phyloP scores from a whole-genome alignment of 2,797 vertebrate species.

The Enoplosus armatus region DNA sequence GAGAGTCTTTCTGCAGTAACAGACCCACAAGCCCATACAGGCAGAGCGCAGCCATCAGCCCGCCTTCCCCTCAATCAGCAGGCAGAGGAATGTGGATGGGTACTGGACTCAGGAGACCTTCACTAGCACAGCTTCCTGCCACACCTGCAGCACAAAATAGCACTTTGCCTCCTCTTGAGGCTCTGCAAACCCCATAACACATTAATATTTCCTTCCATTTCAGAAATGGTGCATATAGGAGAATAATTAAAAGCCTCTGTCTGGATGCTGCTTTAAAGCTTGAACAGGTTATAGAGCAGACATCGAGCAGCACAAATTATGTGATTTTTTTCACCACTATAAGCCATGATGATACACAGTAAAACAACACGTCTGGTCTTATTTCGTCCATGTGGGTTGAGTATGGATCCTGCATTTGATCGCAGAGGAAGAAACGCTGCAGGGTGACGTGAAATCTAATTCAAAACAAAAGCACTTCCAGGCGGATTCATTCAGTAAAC shows the following conservation, averaged over 20 bases:
- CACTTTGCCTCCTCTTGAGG: conserved; percentile 26
- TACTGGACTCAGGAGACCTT: conserved; percentile 34
- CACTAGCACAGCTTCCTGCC: conserved; percentile 16
- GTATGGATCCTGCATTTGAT: background rate
- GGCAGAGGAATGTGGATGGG: conserved; percentile 67
- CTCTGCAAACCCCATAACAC: conserved; percentile 1
- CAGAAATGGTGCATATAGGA: background rate
- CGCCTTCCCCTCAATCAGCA: conserved; percentile 26
- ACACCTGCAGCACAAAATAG: conserved; percentile 57
- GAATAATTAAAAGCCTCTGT: background rate
- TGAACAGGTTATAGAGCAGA: background rate
- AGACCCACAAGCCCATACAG: conserved; percentile 65
- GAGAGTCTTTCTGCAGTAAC: background rate
- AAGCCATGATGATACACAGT: background rate
- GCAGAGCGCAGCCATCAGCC: conserved; percentile 39
- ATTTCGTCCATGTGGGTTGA: background rate
- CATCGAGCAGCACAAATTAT: background rate
- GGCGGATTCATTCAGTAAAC: background rate
- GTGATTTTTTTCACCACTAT: background rate
- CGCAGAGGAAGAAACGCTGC: background rate
- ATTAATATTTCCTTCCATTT: background rate
- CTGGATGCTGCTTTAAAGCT: conserved; percentile 15
- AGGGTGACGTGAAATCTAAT: background rate
- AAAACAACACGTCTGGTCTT: background rate
- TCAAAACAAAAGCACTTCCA: conserved; percentile 1